Base-by-base conservation (phyloP, 2,797 vertebrate species). In the Hypotaenidia philippensis region DNA sequence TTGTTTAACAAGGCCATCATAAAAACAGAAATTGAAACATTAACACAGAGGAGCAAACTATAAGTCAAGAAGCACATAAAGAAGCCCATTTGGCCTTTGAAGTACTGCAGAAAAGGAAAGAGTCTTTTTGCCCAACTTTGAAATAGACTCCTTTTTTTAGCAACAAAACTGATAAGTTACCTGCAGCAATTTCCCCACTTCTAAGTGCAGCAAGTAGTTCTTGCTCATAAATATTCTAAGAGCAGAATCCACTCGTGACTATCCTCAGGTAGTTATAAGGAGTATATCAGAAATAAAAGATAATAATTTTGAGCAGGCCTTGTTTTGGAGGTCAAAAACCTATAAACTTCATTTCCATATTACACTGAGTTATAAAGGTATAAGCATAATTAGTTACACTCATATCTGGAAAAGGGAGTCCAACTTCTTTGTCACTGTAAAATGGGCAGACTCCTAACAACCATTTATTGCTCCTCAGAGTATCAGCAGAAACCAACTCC, bases 1-100 rank as follows among this genome's bases (percentile, higher is more conserved):
- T 53, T 1, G 0, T 26, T 34, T 80, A 69, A 21, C 0, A 1
- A 65, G 38, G 64, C 11, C 36, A 60, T 8, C 11, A 31, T 22
- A 80, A 72, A 71, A 38, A 17, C 19, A 82, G 45, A 55, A 94
- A 75, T 2, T 34, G 8, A 63, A 50, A 68, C 47, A 15, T 25
- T 29, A 29, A 83, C 15, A 18, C 2, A 9, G 20, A 84, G 1
- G 7, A 82, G 25, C 23, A 66, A 83, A 63, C 26, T 55, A 7
- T 9, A 13, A 50, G 7, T n/a, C 40, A 83, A 59, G 27, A 57
- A 63, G 12, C 47, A 71, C 17, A 50, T 6, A 45, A 50, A 57
- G 17, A 53, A 45, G 29, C 12, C 11, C 17, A 44, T 1, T 1
- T 14, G 22, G 21, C 8, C 60, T 70, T 40, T n/a, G n/a, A 68